Evolutionary conservation across 2,888 invertebrate species (phyloP), one percentile per base, ranked within the genome.

Genomic region (Peribatodes rhomboidaria): DNA sequence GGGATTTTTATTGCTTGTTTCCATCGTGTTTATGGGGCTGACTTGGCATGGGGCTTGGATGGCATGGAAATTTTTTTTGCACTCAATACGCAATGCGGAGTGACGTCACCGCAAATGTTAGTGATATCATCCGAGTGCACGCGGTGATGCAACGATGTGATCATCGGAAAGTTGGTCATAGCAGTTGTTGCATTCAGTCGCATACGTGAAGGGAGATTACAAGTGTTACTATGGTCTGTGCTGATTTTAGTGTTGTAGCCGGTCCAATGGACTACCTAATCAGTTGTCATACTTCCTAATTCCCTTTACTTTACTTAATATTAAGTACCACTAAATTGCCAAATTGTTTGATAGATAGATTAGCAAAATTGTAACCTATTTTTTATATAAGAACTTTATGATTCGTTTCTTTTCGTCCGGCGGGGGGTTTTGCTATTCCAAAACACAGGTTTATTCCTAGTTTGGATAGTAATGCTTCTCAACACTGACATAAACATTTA

Each of bases 101-200:
- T 80, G 77, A 81, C 78, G 78, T 78, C 77, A 81, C 53, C 44
- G 11, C 37, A 11, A 27, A 27, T 49, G 33, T 31, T 16, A 44
- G 67, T 82, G 80, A 79, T 75, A 78, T 82, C 80, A 83, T 73
- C 57, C 54, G 61, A 74, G 74, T 77, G 79, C 80, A 80, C 53
- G 70, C 63, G 76, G 78, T 87, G 86, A 87, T 85, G 85, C 78
- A 82, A 84, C 73, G 71, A 67, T 79, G 77, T 71, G 74, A 84
- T 86, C 87, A 86, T 85, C 77, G 71, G 63, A 46, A 62, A 63
- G 63, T 71, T 71, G 50, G 71, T 72, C 60, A 71, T 54, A 56
- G 49, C 68, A 57, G 58, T 62, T 73, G 47, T 54, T 74, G 63
- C 63, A 69, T 69, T 68, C 70, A 50, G 55, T 46, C 14, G 35